Evolutionary conservation across 2,113 vertebrate genomes (phyloP).

Genomic region (Limanda limanda): DNA sequence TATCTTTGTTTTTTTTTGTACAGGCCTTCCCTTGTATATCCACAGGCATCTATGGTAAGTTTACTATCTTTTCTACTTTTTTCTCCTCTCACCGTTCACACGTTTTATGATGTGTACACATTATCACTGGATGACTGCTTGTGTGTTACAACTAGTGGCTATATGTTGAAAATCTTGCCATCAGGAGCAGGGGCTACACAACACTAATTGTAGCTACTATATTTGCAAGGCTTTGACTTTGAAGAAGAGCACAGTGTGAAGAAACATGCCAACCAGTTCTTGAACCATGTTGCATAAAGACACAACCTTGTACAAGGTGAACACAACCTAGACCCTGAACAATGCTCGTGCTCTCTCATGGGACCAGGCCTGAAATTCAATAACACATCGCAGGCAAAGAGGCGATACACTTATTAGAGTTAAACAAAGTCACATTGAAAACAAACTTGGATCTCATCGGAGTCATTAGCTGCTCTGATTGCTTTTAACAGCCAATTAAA

Average conservation of each 20-base stretch:
- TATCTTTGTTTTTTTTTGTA: slow-evolving; percentile 69
- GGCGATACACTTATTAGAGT: slow-evolving; percentile 41
- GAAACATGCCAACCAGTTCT: slow-evolving; percentile 34
- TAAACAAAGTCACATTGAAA: slow-evolving; percentile 64
- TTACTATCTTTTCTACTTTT: neutral
- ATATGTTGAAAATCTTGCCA: neutral
- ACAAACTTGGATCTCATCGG: slow-evolving; percentile 4
- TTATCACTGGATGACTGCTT: neutral
- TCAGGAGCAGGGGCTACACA: neutral
- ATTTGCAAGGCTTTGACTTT: slow-evolving; percentile 20
- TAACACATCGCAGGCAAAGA: slow-evolving; percentile 27
- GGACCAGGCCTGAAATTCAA: slow-evolving; percentile 39
- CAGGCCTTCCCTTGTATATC: slow-evolving; percentile 99
- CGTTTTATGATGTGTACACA: slow-evolving; percentile 2
- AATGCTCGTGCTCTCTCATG: slow-evolving; percentile 29
- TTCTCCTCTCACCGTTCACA: neutral
- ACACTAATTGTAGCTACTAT: neutral
- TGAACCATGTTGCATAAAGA: slow-evolving; percentile 41
- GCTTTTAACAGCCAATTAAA: slow-evolving; percentile 20
- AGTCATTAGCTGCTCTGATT: slow-evolving; percentile 20
- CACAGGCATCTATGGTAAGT: slow-evolving; percentile 98
- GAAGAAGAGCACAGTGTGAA: neutral
- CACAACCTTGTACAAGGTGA: slow-evolving; percentile 37
- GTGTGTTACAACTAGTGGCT: neutral
- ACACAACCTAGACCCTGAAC: slow-evolving; percentile 33